phyloP scores from a whole-genome alignment of 2,797 vertebrate species.

The Lithobates pipiens region DNA sequence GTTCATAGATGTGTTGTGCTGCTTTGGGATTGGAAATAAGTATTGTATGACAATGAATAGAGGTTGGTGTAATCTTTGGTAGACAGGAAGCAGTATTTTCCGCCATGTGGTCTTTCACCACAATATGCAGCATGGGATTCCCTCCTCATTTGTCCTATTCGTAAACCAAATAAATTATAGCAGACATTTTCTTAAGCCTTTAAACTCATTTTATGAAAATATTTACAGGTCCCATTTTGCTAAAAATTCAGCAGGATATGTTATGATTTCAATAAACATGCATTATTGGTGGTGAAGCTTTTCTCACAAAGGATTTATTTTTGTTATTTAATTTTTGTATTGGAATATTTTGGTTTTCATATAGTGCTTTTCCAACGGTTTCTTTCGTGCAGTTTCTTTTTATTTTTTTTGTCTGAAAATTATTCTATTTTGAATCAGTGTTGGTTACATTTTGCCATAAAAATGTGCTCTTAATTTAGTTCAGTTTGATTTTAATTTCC shows the following conservation, averaged over 20 bases:
- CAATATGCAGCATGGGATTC: slow-evolving; percentile 27
- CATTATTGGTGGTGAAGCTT: not conserved
- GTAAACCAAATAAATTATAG: slow-evolving; percentile 13
- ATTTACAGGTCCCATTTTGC: slow-evolving; percentile 33
- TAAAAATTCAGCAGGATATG: slow-evolving; percentile 30
- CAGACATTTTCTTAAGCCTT: slow-evolving; percentile 37
- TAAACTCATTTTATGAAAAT: slow-evolving; percentile 47
- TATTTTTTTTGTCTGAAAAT: no score
- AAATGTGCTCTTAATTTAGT: no score
- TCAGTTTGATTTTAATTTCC: no score
- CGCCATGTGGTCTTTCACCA: slow-evolving; percentile 17
- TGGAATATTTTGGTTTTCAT: no score
- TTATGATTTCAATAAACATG: slow-evolving; percentile 32
- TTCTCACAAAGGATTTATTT: not conserved
- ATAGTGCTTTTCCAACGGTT: no score
- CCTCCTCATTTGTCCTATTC: slow-evolving; percentile 10
- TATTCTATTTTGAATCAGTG: no score
- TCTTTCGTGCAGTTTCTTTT: no score
- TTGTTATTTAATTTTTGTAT: not conserved
- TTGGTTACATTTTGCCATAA: no score
- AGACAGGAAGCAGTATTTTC: slow-evolving; percentile 16
- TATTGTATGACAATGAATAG: slow-evolving; percentile 19
- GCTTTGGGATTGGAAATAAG: slow-evolving; percentile 26
- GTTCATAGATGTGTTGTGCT: slow-evolving; percentile 6
- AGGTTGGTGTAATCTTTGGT: not conserved